These are phyloP conservation scores for Gymnobelideus leadbeateri DNA, from an alignment of 2,113 vertebrate species.

Conservation along the genomic window DNA sequence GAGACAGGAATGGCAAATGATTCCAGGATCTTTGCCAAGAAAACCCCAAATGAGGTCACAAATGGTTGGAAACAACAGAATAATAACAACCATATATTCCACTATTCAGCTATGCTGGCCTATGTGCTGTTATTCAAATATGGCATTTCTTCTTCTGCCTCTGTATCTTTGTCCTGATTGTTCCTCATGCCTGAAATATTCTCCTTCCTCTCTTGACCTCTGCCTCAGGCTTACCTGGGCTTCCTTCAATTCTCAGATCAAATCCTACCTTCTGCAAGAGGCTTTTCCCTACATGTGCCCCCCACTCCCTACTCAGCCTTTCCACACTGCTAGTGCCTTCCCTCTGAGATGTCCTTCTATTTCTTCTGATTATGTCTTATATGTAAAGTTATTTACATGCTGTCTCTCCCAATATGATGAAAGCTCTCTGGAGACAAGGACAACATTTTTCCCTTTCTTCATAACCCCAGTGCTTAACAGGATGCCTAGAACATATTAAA, in stretches of 20 bases:
- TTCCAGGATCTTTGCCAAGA: too few species aligned
- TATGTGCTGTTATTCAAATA: too few species aligned
- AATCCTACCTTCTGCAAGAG: background rate
- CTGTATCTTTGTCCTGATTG: too few species aligned
- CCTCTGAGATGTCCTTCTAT: background rate
- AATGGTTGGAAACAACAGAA: too few species aligned
- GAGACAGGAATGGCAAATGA: too few species aligned
- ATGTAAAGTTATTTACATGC: background rate
- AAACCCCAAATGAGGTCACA: too few species aligned
- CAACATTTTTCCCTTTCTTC: background rate
- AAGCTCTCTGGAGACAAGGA: background rate
- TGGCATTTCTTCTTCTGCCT: too few species aligned
- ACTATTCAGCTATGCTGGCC: background rate
- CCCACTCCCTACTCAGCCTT: background rate
- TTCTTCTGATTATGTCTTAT: background rate
- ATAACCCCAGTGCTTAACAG: background rate
- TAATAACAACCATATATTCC: background rate
- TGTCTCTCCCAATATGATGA: background rate
- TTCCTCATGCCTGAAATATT: background rate
- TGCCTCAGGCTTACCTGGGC: too few species aligned
- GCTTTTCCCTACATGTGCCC: background rate
- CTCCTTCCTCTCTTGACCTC: background rate
- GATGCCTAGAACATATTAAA: background rate
- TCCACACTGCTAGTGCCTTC: background rate
- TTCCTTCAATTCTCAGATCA: background rate